Evolutionary conservation across 2,113 vertebrate genomes (phyloP).

Genomic region (Globicephala melas): DNA sequence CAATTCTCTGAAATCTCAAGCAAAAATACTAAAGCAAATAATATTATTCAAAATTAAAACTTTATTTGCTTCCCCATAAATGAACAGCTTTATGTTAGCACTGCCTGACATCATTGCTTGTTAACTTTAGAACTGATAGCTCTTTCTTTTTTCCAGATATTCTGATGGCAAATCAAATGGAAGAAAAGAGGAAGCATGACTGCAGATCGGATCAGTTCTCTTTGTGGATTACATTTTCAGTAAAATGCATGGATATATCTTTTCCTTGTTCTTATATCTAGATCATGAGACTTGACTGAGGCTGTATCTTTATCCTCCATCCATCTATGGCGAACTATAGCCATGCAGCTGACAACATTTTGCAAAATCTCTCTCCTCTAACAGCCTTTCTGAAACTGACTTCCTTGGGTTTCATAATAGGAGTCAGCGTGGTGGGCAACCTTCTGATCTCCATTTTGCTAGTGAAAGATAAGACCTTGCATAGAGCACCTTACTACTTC

Average conservation of each 20-base stretch:
- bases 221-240: slow-evolving; percentile 97
- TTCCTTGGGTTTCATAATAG: slow-evolving; percentile 99
- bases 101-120: slow-evolving; percentile 82
- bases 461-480: slow-evolving; percentile 99
- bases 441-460: slow-evolving; percentile 99
- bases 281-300: slow-evolving; percentile 99
- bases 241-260: slow-evolving; percentile 97
- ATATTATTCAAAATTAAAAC: slow-evolving; percentile 83
- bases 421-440: slow-evolving; percentile 98
- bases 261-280: slow-evolving; percentile 91
- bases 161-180: slow-evolving; percentile 87
- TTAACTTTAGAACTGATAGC: slow-evolving; percentile 87
- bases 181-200: slow-evolving; percentile 84
- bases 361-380: slow-evolving; percentile 99
- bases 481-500: slow-evolving; percentile 99
- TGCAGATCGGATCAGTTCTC: slow-evolving; percentile 87
- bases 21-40: slow-evolving; percentile 78
- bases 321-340: slow-evolving; percentile 99
- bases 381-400: slow-evolving; percentile 99
- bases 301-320: slow-evolving; percentile 97
- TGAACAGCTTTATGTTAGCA: slow-evolving; percentile 82
- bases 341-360: slow-evolving; percentile 99
- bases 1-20: slow-evolving; percentile 67
- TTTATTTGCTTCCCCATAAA: slow-evolving; percentile 82
- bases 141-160: slow-evolving; percentile 82